Conservation (phyloP, 2,888 invertebrate species). For the Leucania comma region DNA sequence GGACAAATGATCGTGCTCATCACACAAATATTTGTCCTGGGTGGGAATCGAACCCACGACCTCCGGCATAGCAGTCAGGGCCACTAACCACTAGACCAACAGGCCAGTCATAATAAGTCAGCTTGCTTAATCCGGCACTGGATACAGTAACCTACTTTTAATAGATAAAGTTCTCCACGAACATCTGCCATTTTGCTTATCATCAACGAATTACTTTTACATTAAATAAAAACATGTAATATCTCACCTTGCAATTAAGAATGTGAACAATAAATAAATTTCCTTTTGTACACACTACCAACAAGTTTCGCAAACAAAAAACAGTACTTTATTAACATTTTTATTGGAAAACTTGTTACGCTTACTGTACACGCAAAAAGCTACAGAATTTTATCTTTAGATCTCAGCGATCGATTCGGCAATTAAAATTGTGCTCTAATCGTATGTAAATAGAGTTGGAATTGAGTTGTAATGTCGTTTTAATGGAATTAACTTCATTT, state of each 20-base stretch:
- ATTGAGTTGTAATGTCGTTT: constrained; percentile 46
- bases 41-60: too few relatives aligned
- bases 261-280: constrained; percentile 58
- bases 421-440: constrained; percentile 51
- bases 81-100: too few relatives aligned
- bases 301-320: constrained; percentile 51
- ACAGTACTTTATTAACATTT: constrained; percentile 63
- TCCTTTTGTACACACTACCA: constrained; percentile 47
- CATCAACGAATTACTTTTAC: constrained; percentile 37
- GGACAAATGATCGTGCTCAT: too few relatives aligned
- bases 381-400: constrained; percentile 44
- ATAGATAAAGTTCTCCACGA: neutral
- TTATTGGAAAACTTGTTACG: constrained; percentile 65
- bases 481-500: constrained; percentile 50
- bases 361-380: constrained; percentile 55
- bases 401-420: constrained; percentile 32
- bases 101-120: too few relatives aligned
- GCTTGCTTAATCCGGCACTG: too few relatives aligned
- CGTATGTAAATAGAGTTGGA: constrained; percentile 35
- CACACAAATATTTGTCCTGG: too few relatives aligned
- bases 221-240: constrained; percentile 48
- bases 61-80: too few relatives aligned
- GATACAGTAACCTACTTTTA: constrained; percentile 13
- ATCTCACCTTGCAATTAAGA: constrained; percentile 54
- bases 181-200: constrained; percentile 16